phyloP scores from a whole-genome alignment of 2,888 invertebrate species.

The Leucoma salicis region DNA sequence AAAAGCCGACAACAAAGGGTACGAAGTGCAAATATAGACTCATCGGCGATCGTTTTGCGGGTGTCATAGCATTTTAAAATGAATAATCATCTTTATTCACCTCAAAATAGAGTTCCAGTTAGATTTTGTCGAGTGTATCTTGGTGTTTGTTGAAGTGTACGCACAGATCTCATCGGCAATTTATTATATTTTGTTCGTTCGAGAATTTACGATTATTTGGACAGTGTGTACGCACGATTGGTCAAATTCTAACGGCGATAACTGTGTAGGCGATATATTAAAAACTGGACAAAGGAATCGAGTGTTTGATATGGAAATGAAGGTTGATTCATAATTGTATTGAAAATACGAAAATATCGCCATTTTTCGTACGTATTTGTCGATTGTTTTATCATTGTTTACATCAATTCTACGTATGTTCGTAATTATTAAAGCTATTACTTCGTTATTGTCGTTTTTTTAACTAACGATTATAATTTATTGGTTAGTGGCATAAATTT shows the following conservation, averaged over 20 bases:
- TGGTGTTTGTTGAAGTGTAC: conserved; percentile 58
- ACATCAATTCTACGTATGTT: background rate
- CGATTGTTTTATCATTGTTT: conserved; percentile 1
- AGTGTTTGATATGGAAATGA: conserved; percentile 32
- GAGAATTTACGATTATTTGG: conserved; percentile 80
- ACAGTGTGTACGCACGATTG: conserved; percentile 73
- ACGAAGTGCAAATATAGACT: conserved; percentile 77
- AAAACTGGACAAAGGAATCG: conserved; percentile 27
- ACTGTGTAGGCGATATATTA: conserved; percentile 49
- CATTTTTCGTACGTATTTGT: conserved; percentile 2
- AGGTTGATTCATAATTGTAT: conserved; percentile 27
- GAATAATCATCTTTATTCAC: conserved; percentile 44
- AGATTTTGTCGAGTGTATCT: conserved; percentile 17
- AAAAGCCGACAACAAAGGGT: conserved; percentile 79
- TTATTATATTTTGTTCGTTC: conserved; percentile 81
- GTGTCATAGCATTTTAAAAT: conserved; percentile 3
- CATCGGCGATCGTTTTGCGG: conserved; percentile 39
- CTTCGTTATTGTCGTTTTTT: no score
- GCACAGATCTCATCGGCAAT: conserved; percentile 81
- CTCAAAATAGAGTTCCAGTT: conserved; percentile 25
- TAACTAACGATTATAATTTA: no score
- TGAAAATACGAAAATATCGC: conserved; percentile 15
- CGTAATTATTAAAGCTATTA: no score
- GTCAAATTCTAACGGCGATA: conserved; percentile 74
- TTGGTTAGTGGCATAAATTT: no score